phyloP scores from a whole-genome alignment of 2,888 invertebrate species.

The Ormyrus pomaceus region DNA sequence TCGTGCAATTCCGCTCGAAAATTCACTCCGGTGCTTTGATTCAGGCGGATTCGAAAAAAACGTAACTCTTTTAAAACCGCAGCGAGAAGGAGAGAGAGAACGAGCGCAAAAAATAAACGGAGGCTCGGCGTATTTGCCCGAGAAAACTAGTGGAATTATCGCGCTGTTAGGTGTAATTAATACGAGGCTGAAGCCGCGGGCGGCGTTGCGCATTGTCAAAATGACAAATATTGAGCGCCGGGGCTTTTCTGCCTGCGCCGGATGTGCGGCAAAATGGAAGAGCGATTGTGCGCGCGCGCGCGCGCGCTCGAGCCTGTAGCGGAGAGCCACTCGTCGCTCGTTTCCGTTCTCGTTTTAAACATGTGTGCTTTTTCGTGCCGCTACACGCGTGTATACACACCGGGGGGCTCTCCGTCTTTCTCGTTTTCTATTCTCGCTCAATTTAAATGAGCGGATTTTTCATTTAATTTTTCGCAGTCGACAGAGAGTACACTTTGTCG shows the following conservation, averaged over 20 bases:
- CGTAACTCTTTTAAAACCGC: too few relatives aligned
- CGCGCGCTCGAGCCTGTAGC: not conserved
- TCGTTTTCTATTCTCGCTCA: not conserved
- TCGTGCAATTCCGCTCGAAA: too few relatives aligned
- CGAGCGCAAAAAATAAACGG: too few relatives aligned
- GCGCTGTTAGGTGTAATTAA: conserved; percentile 62
- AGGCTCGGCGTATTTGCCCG: too few relatives aligned
- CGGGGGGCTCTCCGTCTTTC: not conserved
- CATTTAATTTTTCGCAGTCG: not conserved
- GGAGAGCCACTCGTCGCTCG: conserved; percentile 33
- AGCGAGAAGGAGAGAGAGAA: too few relatives aligned
- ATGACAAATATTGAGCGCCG: conserved; percentile 66
- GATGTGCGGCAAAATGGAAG: conserved; percentile 41
- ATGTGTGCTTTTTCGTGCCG: conserved; percentile 6
- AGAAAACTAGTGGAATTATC: conserved; percentile 19
- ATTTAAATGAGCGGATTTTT: not conserved
- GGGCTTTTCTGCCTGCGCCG: conserved; percentile 3
- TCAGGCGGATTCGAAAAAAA: too few relatives aligned
- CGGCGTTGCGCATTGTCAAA: conserved; percentile 74
- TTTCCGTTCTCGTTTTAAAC: conserved; percentile 31
- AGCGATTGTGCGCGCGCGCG: not conserved
- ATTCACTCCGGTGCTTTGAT: too few relatives aligned
- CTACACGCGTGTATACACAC: not conserved
- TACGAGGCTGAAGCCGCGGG: conserved; percentile 72
- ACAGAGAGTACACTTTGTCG: not conserved